Conservation (phyloP, 2,113 vertebrate species). For the Bubo blakistoni region DNA sequence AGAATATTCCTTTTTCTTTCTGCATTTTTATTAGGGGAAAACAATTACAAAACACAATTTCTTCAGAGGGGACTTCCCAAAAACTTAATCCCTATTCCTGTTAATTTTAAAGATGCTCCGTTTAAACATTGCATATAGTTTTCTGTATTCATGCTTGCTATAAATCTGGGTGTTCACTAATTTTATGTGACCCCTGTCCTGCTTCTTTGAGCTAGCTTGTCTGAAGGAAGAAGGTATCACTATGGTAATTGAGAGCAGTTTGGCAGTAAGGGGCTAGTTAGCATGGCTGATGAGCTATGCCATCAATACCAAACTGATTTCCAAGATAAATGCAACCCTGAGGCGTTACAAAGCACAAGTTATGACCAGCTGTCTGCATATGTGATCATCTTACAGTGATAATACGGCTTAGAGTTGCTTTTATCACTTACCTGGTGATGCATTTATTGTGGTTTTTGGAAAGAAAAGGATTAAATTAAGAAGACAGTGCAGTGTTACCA, state of each 20-base stretch:
- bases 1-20: not conserved
- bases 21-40: not conserved
- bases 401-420: not conserved
- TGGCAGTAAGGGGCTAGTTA: not conserved
- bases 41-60: not conserved
- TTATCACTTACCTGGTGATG: not conserved
- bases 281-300: conserved; percentile 39
- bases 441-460: not conserved
- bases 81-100: not conserved
- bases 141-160: not conserved
- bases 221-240: not conserved
- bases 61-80: not conserved
- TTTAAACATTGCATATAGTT: not conserved
- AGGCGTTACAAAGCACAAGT: conserved; percentile 14
- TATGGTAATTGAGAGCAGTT: not conserved
- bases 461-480: conserved; percentile 1
- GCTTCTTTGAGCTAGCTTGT: not conserved
- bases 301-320: conserved; percentile 32
- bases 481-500: not conserved
- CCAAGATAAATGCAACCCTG: conserved; percentile 16
- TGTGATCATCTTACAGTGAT: conserved; percentile 7
- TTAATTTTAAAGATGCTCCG: not conserved
- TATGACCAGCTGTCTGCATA: conserved; percentile 1
- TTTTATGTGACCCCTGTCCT: not conserved
- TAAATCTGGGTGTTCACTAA: not conserved